These are phyloP conservation scores for Eidolon dupreanum DNA, from an alignment of 2,797 vertebrate genomes.

Conservation along the genomic window DNA sequence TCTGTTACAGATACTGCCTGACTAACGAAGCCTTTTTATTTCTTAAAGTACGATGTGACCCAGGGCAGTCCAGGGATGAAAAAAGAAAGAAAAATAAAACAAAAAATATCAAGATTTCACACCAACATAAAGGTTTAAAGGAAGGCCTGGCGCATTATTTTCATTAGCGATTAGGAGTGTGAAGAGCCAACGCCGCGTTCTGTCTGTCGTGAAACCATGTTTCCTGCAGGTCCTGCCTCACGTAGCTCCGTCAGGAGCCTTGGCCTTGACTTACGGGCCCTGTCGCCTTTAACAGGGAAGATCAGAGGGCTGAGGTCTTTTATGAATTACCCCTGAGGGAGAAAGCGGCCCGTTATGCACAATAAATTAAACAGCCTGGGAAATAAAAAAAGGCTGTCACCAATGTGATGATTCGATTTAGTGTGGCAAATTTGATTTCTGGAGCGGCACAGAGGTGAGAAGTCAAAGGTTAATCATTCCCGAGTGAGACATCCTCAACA, in stretches of 20 bases:
- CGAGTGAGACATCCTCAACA: neutral
- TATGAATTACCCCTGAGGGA: slow-evolving; percentile 31
- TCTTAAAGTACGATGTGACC: slow-evolving; percentile 44
- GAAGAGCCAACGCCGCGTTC: too few relatives aligned
- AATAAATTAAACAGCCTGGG: slow-evolving; percentile 40
- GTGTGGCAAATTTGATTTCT: slow-evolving; percentile 36
- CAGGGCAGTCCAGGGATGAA: neutral
- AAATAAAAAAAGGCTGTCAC: neutral
- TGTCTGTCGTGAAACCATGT: neutral
- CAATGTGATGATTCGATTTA: neutral
- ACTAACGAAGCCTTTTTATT: slow-evolving; percentile 66
- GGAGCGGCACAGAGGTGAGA: neutral
- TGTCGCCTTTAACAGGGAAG: neutral
- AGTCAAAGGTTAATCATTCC: neutral
- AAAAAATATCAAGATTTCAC: slow-evolving; percentile 47
- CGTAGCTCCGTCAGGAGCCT: neutral
- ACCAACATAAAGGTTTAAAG: neutral
- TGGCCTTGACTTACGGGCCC: neutral
- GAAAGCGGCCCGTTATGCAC: neutral
- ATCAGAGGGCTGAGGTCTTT: slow-evolving; percentile 27
- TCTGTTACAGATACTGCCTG: slow-evolving; percentile 66
- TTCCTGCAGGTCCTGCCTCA: neutral
- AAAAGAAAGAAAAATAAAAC: neutral
- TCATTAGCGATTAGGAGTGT: neutral
- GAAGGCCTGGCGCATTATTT: neutral